Evolutionary conservation across 2,113 vertebrate species (phyloP), one percentile per base, ranked within the genome.

Genomic region (Ceuthmochares aereus): DNA sequence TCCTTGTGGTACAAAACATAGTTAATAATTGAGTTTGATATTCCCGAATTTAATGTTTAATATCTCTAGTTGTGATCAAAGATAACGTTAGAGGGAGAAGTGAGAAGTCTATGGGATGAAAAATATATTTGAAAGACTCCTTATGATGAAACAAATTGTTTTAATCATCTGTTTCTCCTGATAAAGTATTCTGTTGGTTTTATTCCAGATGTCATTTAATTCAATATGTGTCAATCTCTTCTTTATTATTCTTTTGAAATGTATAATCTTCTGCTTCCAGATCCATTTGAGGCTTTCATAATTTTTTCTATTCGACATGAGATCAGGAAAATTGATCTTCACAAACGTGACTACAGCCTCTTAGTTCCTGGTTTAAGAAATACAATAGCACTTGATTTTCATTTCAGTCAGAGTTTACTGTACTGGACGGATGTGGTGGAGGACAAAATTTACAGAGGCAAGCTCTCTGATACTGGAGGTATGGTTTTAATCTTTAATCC

Each of bases 361-460:
- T 96, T 99, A 80, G 99, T 99, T 94, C 99, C 99, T 34, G 99
- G 99, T 23, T 97, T 99, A 49, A 98, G 99, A 95, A 99, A 99
- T 91, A 99, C 99, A 73, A 99, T 99, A 56, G 99, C 99, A 26
- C 98, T 99, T 83, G 99, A 99, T 98, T 99, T 99, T 97, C 99
- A 99, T 95, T 99, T 99, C 97, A 99, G 98, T 97, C 99, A 97
- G 96, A 99, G 99, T 96, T 98, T 99, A 62, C 98, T 99, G 27
- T 99, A 99, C 96, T 99, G 99, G 99, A 99, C 99, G 55, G 99
- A 99, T 92, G 99, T 99, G 97, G 99, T 99, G 77, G 99, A 99
- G 96, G 99, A 99, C 98, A 99, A 99, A 98, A 99, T 99, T 98
- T 99, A 99, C 97, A 98, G 99, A 83, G 99, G 99, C 84, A 98